Evolutionary conservation across 2,113 vertebrate genomes (phyloP).

Genomic region (Cynopterus brachyotis): DNA sequence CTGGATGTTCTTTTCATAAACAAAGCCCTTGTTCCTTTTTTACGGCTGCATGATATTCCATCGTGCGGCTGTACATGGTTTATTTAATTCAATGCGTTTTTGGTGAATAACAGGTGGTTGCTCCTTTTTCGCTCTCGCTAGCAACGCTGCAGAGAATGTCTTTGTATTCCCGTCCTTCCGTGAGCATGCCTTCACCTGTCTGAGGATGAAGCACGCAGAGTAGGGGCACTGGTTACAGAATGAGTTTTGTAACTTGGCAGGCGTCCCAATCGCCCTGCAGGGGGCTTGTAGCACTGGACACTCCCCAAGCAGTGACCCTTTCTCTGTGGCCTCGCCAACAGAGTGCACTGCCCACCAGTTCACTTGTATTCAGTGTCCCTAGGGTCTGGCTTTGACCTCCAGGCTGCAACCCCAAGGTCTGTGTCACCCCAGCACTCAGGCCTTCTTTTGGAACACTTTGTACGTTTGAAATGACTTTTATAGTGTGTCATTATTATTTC

Average conservation of each 20-base stretch:
- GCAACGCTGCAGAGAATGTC: background rate
- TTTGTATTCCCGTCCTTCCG: fast-evolving
- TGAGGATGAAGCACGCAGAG: background rate
- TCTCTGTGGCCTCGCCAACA: background rate
- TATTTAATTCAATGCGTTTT: fast-evolving
- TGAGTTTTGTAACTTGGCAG: background rate
- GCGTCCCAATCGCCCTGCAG: background rate
- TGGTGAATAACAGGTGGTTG: too few species aligned
- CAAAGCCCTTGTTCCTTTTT: background rate
- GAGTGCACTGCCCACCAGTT: background rate
- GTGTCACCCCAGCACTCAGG: background rate
- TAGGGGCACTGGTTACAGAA: background rate
- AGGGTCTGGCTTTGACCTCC: background rate
- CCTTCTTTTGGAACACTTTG: background rate
- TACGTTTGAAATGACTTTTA: background rate
- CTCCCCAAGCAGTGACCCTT: background rate
- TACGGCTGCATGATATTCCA: background rate
- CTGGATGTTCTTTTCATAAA: background rate
- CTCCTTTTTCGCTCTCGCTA: background rate
- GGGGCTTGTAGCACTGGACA: background rate
- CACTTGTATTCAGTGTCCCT: background rate
- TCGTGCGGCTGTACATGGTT: fast-evolving
- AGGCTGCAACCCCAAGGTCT: too few species aligned
- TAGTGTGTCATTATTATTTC: background rate
- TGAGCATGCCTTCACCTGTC: background rate